Conservation (phyloP, 2,113 vertebrate genomes). For the Mandrillus leucophaeus region DNA sequence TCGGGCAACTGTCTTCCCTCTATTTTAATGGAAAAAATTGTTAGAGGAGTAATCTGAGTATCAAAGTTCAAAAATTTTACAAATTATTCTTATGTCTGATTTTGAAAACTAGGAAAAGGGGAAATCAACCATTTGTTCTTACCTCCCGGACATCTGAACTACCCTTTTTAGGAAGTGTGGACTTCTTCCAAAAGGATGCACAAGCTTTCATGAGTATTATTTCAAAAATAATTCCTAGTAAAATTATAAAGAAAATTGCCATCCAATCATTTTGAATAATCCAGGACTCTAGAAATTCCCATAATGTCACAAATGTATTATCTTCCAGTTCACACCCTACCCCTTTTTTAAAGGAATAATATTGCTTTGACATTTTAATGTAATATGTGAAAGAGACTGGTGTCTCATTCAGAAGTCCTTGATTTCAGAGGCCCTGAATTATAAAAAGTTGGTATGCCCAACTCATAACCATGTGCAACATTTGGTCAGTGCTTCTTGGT, state of each 20-base stretch:
- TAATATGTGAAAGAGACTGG: background rate
- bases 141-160: slow-evolving; percentile 32
- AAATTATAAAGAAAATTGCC: slow-evolving; percentile 50
- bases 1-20: slow-evolving; percentile 26
- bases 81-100: background rate
- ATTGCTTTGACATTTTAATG: background rate
- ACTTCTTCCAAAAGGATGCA: slow-evolving; percentile 43
- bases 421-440: background rate
- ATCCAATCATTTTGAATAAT: slow-evolving; percentile 62
- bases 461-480: background rate
- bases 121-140: slow-evolving; percentile 13
- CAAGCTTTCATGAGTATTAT: slow-evolving; percentile 54
- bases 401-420: slow-evolving; percentile 16
- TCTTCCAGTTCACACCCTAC: background rate
- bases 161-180: background rate
- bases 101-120: slow-evolving; percentile 2
- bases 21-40: slow-evolving; percentile 52
- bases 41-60: slow-evolving; percentile 39
- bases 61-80: background rate
- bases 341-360: slow-evolving; percentile 37
- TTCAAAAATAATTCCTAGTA: slow-evolving; percentile 64
- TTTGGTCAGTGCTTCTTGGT: background rate
- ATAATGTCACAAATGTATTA: background rate
- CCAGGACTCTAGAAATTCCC: slow-evolving; percentile 48
- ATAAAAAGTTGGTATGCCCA: background rate